Percentiles rank a stretch among this genome's conserved stretches.
These are phyloP conservation scores for Ectemnius lituratus DNA, from an alignment of 2,888 invertebrate species.

Conservation along the genomic window DNA sequence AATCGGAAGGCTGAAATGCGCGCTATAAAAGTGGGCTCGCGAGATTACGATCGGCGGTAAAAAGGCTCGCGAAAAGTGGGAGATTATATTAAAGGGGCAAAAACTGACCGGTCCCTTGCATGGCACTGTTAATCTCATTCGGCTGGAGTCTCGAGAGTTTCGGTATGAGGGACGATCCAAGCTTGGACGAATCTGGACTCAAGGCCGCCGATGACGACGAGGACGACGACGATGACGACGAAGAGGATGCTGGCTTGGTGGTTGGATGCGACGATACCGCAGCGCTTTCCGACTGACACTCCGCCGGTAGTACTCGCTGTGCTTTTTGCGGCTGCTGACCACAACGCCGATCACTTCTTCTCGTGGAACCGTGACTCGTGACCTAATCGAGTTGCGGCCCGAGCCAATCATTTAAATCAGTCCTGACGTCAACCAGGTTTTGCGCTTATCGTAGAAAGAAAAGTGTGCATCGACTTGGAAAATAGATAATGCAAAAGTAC, in stretches of 20 bases:
- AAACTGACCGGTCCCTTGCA: conserved; percentile 70
- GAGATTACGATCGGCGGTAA: not conserved
- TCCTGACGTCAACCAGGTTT: too few relatives aligned
- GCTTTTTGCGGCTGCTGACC: conserved; percentile 64
- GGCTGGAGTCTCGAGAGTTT: conserved; percentile 83
- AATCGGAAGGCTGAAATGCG: conserved; percentile 13
- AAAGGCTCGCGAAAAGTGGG: too few relatives aligned
- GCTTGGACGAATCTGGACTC: conserved; percentile 63
- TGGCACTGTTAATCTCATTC: conserved; percentile 81
- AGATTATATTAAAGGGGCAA: not conserved
- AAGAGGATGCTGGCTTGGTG: conserved; percentile 48
- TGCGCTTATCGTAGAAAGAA: too few relatives aligned
- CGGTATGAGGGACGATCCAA: conserved; percentile 79
- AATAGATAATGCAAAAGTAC: too few relatives aligned
- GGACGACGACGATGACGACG: conserved; percentile 1
- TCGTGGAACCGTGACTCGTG: conserved; percentile 56
- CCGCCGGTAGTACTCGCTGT: conserved; percentile 64
- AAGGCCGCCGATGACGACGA: conserved; percentile 44
- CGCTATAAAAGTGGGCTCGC: not conserved
- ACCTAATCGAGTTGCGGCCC: conserved; percentile 35
- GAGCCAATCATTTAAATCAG: too few relatives aligned
- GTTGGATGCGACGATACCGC: conserved; percentile 47
- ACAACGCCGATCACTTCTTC: conserved; percentile 77
- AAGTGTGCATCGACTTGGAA: too few relatives aligned
- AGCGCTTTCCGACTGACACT: conserved; percentile 53